Evolutionary conservation across 2,797 vertebrate genomes (phyloP), one percentile per base, ranked within the genome.

Genomic region (Nyctalus aviator): DNA sequence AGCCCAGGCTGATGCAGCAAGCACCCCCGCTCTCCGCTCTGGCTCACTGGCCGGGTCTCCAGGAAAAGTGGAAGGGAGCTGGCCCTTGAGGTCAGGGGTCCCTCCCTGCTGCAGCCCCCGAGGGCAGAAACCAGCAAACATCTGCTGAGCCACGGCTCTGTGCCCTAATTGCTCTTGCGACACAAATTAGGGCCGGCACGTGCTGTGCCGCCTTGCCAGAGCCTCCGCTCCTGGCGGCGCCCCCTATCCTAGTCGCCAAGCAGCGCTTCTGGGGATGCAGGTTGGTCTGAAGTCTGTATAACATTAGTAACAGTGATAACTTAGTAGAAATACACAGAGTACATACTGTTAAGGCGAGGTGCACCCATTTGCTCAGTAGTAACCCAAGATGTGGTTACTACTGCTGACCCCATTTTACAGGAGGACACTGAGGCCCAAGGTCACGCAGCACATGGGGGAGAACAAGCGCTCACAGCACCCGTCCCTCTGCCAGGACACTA

Each of bases 191-290:
- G 72, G 86, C 18, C 13, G 4, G 27, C 21, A 27, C 0, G 2
- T 5, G 46, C 41, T 0, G 2, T 5, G 46, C 41, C 0, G 2
- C 12, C 48, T 25, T 12, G 37, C 41, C 13, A 53, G 18, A 30
- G 69, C 32, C 37, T 71, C 57, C 71, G 68, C 84, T 35, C 48
- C 50, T 2, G 21, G 18, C 6, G 77, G 44, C 50, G 37, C 25
- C 37, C 12, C 48, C 11, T 57, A 25, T 48, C 64, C 50, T 14
- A n/a, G 53, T 1, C 25, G 14, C 72, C 72, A n/a, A 0, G 5
- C 25, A 27, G 41, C 14, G 72, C 69, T 84, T 89, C 55, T 27
- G 37, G 73, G n/a, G 55, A 30, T 18, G 30, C 14, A 13, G 57
- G 75, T 44, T 77, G 6, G 3, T 41, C 11, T 30, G 2, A n/a